Base-by-base conservation (phyloP, 2,797 vertebrate species). In the Tarsius wallacei region DNA sequence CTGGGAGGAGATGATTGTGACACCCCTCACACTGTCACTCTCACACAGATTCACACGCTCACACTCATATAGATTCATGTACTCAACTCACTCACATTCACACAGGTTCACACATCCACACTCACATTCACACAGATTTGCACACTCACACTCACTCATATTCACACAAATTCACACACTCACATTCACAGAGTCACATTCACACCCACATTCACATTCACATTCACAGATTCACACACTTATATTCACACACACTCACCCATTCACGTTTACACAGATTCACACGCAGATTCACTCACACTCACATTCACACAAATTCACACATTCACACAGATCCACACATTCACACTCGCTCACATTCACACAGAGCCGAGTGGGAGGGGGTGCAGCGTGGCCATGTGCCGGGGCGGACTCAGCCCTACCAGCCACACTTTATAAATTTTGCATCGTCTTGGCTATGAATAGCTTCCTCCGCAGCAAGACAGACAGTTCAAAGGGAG, bases 381-480 rank as follows among this genome's bases (percentile, higher is more conserved):
- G 51, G 68, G 36, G 84, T 31, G 73, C 63, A 0, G 86, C 1
- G 15, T 70, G 74, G 91, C 71, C 90, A 49, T 49, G 86, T 22
- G 12, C 90, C 15, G 12, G 84, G 89, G 55, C 14, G 16, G 96
- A 85, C 85, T 93, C 78, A 42, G 94, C 74, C 95, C 80, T 81
- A 68, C 55, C 97, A 98, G 97, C 95, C 93, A 95, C 55, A 42
- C 96, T 97, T 97, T 91, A 98, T 98, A 91, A 98, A 98, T 98
- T 97, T 98, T 97, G 94, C 96, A 98, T 97, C 96, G 87, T 78
- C 96, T 71, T 87, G 64, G 91, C 98, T 98, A 98, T 98, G 97
- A 98, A 98, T 98, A 98, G 97, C 96, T 97, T 95, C 89, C 76
- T 94, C 91, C 10, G 4, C 95, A 94, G 97, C 87, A 87, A 97